Conservation (phyloP, 2,888 invertebrate species). For the Pterostichus niger region DNA sequence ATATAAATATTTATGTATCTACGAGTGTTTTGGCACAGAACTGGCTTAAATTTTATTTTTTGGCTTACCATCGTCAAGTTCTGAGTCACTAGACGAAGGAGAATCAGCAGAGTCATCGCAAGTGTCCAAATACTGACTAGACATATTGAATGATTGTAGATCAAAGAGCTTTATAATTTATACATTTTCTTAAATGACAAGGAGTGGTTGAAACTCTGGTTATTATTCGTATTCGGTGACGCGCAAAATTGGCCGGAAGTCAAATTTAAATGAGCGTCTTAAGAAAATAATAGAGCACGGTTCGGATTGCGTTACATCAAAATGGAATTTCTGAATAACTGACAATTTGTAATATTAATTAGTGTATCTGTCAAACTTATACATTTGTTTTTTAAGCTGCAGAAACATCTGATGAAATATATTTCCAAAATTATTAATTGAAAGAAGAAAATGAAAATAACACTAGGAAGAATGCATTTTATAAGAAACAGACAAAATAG, state of each 20-base stretch:
- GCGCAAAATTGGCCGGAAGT: slow-evolving; percentile 47
- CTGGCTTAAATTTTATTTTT: background rate
- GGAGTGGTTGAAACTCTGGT: slow-evolving; percentile 19
- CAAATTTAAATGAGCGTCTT: slow-evolving; percentile 5
- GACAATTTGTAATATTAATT: slow-evolving; percentile 40
- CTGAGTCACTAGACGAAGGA: slow-evolving; percentile 47
- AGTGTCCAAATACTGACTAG: slow-evolving; percentile 36
- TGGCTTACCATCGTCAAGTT: slow-evolving; percentile 49
- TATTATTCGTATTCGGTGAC: slow-evolving; percentile 47
- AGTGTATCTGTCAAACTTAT: slow-evolving; percentile 39
- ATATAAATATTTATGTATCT: background rate
- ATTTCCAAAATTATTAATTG: background rate
- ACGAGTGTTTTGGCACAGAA: background rate
- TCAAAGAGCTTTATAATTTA: slow-evolving; percentile 1
- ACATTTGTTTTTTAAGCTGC: slow-evolving; percentile 37
- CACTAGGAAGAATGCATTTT: background rate
- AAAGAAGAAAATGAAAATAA: background rate
- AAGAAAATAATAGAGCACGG: slow-evolving; percentile 1
- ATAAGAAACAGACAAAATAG: background rate
- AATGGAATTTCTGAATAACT: slow-evolving; percentile 29
- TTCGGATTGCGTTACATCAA: background rate
- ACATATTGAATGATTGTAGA: slow-evolving; percentile 8
- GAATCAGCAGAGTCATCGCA: background rate
- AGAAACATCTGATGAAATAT: slow-evolving; percentile 15
- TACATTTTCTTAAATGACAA: slow-evolving; percentile 26